A percentile compares a stretch with the other conserved stretches of the same genome.
These are phyloP conservation scores for Cotesia chilonis DNA, from an alignment of 1,140 invertebrate genomes.

Conservation along the genomic window DNA sequence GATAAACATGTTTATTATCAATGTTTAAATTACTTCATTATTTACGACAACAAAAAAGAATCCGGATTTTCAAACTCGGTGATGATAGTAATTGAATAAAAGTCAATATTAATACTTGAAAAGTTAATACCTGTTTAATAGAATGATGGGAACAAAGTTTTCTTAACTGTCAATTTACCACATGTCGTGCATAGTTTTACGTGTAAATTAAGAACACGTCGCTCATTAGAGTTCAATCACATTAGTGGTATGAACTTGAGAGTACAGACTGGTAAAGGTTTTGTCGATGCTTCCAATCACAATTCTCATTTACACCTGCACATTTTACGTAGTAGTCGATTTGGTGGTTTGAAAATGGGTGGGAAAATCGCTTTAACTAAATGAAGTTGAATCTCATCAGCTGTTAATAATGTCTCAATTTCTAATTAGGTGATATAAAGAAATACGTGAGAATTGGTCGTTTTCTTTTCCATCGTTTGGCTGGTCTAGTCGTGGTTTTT, in stretches of 20 bases:
- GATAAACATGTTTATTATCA: too few species aligned
- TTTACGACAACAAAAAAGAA: too few species aligned
- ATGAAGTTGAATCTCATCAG: conserved; percentile 27
- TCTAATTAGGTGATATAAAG: conserved; percentile 35
- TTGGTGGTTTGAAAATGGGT: neutral
- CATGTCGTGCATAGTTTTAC: neutral
- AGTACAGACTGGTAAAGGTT: neutral
- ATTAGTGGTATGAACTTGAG: conserved; percentile 19
- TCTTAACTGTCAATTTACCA: neutral
- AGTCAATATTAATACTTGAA: too few species aligned
- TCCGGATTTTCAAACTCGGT: neutral
- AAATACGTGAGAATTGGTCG: conserved; percentile 37
- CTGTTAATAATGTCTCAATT: conserved; percentile 42
- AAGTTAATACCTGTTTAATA: too few species aligned
- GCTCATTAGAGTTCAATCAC: conserved; percentile 27
- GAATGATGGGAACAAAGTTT: too few species aligned
- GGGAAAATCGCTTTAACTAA: conserved; percentile 1
- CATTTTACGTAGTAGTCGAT: conserved; percentile 2
- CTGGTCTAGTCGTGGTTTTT: conserved; percentile 12
- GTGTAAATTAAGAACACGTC: neutral
- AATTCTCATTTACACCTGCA: conserved; percentile 38
- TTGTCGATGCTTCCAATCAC: conserved; percentile 29
- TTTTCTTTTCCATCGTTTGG: neutral
- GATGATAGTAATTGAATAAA: too few species aligned
- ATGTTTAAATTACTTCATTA: too few species aligned